Evolutionary conservation across 1,140 invertebrate genomes (phyloP).

Genomic region (Solenopsis fugax): DNA sequence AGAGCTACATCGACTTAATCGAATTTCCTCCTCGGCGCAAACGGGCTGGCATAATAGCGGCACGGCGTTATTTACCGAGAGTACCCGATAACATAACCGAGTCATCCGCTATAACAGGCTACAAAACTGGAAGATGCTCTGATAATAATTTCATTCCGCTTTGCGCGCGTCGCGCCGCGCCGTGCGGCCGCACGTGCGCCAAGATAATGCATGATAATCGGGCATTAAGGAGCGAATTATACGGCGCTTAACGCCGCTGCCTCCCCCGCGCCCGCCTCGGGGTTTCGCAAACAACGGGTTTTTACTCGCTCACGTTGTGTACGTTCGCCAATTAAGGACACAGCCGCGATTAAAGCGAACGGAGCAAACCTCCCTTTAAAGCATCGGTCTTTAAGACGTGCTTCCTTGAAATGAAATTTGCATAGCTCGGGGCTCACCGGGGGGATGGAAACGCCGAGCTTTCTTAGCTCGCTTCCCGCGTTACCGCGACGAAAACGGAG

Average conservation of each 20-base stretch:
- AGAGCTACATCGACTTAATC: constrained; percentile 1
- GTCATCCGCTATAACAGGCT: constrained; percentile 37
- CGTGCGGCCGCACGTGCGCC: constrained; percentile 32
- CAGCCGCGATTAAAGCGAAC: constrained; percentile 62
- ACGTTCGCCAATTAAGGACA: constrained; percentile 63
- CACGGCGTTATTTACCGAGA: constrained; percentile 33
- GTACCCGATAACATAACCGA: constrained; percentile 28
- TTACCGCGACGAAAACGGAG: constrained; percentile 34
- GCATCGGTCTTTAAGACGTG: constrained; percentile 42
- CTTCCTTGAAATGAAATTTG: constrained; percentile 59
- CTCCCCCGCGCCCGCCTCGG: constrained; percentile 40
- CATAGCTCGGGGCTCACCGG: constrained; percentile 53
- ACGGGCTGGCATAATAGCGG: constrained; percentile 29
- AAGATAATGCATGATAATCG: constrained; percentile 78
- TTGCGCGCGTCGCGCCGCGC: constrained; percentile 28
- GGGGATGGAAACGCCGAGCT: constrained; percentile 19
- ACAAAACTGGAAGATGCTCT: constrained; percentile 43
- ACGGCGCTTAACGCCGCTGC: constrained; percentile 68
- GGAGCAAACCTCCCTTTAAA: constrained; percentile 3
- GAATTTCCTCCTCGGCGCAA: constrained; percentile 23
- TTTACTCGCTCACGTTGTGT: constrained; percentile 61
- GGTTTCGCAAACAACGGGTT: constrained; percentile 68
- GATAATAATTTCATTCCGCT: constrained; percentile 76
- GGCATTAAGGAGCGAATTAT: constrained; percentile 78
- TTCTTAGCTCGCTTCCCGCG: constrained; percentile 44